These are phyloP conservation scores for Syngnathus typhle DNA, from an alignment of 2,113 vertebrate genomes.

Conservation along the genomic window DNA sequence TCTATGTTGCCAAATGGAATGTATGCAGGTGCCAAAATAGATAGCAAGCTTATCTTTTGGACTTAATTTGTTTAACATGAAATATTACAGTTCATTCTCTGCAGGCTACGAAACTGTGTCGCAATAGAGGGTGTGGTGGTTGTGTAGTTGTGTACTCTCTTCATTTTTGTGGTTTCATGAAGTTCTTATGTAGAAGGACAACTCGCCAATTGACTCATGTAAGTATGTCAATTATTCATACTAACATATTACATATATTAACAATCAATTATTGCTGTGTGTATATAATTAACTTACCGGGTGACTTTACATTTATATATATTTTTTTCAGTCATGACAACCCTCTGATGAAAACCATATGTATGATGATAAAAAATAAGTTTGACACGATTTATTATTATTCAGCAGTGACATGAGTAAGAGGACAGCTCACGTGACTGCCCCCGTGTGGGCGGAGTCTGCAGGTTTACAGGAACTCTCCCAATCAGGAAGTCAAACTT, in stretches of 20 bases:
- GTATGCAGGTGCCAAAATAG: not conserved
- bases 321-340: too few relatives aligned
- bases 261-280: too few relatives aligned
- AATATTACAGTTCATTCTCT: not conserved
- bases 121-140: not conserved
- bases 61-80: not conserved
- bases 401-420: not conserved
- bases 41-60: not conserved
- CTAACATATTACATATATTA: too few relatives aligned
- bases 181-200: not conserved
- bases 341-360: too few relatives aligned
- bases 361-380: too few relatives aligned
- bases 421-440: not conserved
- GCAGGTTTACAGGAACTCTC: slow-evolving; percentile 64
- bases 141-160: slow-evolving; percentile 5
- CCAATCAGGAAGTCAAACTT: slow-evolving; percentile 63
- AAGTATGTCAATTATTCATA: too few relatives aligned
- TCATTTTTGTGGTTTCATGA: slow-evolving; percentile 1
- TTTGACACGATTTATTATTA: not conserved
- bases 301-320: too few relatives aligned
- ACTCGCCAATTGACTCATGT: not conserved
- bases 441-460: slow-evolving; percentile 39
- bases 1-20: not conserved
- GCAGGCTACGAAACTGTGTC: not conserved
- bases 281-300: too few relatives aligned